These are phyloP conservation scores for Apamea epomidion DNA, from an alignment of 2,888 invertebrate species.

Conservation along the genomic window DNA sequence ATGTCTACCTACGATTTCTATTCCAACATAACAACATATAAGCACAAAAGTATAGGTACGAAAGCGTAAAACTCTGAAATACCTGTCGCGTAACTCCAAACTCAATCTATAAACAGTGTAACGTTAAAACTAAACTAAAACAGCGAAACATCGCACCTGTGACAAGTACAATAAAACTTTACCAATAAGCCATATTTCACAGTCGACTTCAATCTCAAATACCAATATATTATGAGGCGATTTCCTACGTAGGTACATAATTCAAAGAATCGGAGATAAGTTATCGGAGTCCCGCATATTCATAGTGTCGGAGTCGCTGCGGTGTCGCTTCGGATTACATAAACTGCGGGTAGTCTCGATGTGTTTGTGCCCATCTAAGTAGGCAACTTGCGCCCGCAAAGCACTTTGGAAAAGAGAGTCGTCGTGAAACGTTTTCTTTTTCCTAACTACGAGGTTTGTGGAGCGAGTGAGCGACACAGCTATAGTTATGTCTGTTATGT, in stretches of 20 bases:
- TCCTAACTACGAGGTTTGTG: conserved; percentile 64
- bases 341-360: conserved; percentile 72
- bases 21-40: conserved; percentile 36
- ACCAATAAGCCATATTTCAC: conserved; percentile 89
- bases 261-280: conserved; percentile 85
- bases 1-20: conserved; percentile 32
- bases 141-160: conserved; percentile 83
- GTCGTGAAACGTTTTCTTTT: conserved; percentile 67
- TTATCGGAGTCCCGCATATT: conserved; percentile 84
- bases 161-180: conserved; percentile 89
- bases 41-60: conserved; percentile 16
- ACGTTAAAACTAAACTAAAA: conserved; percentile 79
- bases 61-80: conserved; percentile 47
- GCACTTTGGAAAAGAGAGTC: conserved; percentile 71
- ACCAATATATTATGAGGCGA: conserved; percentile 87
- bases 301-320: conserved; percentile 78
- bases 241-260: conserved; percentile 83
- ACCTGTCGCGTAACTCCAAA: conserved; percentile 60
- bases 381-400: conserved; percentile 75
- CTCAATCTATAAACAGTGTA: conserved; percentile 69
- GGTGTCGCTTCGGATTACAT: conserved; percentile 72
- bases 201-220: conserved; percentile 88
- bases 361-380: conserved; percentile 69
- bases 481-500: conserved; percentile 48
- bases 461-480: conserved; percentile 60